Evolutionary conservation across 2,113 vertebrate genomes (phyloP).

Genomic region (Mesitornis unicolor): DNA sequence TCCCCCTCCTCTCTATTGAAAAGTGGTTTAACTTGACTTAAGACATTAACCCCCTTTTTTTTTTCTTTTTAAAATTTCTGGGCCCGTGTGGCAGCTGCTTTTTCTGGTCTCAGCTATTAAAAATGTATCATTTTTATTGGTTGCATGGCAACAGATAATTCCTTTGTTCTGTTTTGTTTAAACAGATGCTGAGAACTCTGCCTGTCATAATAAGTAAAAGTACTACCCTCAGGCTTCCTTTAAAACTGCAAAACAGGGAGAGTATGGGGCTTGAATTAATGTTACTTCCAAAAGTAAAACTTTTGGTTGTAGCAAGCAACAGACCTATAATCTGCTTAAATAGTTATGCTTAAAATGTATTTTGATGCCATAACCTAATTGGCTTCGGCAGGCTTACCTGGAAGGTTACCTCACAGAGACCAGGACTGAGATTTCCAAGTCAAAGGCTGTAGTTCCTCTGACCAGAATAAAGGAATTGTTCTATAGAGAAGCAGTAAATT

Average conservation of each 20-base stretch:
- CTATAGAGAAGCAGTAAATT: neutral
- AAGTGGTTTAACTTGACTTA: neutral
- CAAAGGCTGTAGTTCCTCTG: neutral
- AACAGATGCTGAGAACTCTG: constrained; percentile 50
- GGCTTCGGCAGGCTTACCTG: neutral
- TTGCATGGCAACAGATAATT: constrained; percentile 61
- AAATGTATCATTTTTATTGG: constrained; percentile 51
- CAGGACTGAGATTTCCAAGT: neutral
- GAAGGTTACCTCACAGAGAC: fast-evolving
- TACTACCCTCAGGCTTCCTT: constrained; percentile 17
- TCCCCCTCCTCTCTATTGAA: neutral
- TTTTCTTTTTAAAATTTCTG: neutral
- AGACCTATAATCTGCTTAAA: neutral
- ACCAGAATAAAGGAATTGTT: neutral
- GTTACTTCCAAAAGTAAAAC: neutral
- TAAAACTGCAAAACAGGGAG: neutral
- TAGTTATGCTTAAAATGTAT: neutral
- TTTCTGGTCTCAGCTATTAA: constrained; percentile 28
- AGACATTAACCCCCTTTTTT: neutral
- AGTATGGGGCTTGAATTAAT: neutral
- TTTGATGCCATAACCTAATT: neutral
- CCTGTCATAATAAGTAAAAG: constrained; percentile 36
- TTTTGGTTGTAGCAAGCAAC: neutral
- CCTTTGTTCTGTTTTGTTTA: constrained; percentile 58
- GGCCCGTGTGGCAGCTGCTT: neutral